These are phyloP conservation scores for Lepidochitona cinerea DNA, from an alignment of 2,888 invertebrate genomes.

Conservation along the genomic window DNA sequence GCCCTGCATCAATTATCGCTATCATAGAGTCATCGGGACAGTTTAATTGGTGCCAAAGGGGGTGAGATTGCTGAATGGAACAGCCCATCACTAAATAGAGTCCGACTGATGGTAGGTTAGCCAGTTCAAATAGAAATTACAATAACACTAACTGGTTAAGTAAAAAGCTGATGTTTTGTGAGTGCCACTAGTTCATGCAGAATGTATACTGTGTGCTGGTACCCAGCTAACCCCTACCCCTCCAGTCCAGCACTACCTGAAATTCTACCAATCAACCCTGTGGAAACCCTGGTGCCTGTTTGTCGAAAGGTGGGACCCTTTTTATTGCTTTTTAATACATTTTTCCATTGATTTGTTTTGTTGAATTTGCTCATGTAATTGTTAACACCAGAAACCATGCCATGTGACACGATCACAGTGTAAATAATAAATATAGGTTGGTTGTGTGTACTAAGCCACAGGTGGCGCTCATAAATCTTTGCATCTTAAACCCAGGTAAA, in stretches of 20 bases:
- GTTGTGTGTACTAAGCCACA: too few relatives aligned
- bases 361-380: not conserved
- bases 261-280: not conserved
- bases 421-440: too few relatives aligned
- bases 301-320: not conserved
- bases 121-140: conserved; percentile 8
- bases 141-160: not conserved
- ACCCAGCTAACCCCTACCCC: not conserved
- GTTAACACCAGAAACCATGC: too few relatives aligned
- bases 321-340: not conserved
- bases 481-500: too few relatives aligned
- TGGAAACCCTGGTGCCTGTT: not conserved
- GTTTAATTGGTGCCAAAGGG: conserved; percentile 30
- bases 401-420: too few relatives aligned
- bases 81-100: conserved; percentile 22
- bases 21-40: not conserved
- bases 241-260: not conserved
- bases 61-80: conserved; percentile 28
- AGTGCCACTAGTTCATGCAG: not conserved
- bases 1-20: not conserved
- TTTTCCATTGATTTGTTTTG: not conserved
- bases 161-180: conserved; percentile 6
- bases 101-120: not conserved
- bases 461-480: too few relatives aligned
- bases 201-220: conserved; percentile 8